phyloP scores from a whole-genome alignment of 2,113 vertebrate genomes.

The Heptranchias perlo region DNA sequence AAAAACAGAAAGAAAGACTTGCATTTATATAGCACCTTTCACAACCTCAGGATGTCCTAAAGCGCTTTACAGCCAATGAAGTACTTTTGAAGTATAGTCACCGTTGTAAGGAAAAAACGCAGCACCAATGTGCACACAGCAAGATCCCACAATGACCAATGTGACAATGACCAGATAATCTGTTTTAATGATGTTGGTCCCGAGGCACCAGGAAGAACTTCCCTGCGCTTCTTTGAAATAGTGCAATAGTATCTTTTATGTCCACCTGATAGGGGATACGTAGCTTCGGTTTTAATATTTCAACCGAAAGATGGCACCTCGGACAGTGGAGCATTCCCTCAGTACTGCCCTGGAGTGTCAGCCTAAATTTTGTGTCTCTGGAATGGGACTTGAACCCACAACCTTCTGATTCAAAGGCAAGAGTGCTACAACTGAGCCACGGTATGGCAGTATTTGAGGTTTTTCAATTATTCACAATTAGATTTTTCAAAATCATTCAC shows the following conservation, averaged over 20 bases:
- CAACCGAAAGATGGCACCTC: not conserved
- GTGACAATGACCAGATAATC: not conserved
- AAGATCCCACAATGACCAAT: not conserved
- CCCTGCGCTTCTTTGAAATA: not conserved
- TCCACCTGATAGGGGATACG: not conserved
- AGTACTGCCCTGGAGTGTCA: not conserved
- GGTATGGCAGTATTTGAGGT: not conserved
- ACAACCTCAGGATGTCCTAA: not conserved
- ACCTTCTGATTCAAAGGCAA: not conserved
- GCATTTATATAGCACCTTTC: not conserved
- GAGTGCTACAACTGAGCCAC: not conserved
- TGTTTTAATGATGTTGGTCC: not conserved
- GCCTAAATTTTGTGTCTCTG: not conserved
- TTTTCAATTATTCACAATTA: not conserved
- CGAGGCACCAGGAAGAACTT: too few species aligned
- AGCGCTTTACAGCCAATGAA: not conserved
- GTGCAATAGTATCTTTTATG: not conserved
- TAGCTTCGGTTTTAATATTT: not conserved
- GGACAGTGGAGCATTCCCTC: not conserved
- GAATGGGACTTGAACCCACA: not conserved
- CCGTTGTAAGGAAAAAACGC: not conserved
- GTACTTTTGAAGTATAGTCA: not conserved
- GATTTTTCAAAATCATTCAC: not conserved
- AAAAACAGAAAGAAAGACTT: not conserved
- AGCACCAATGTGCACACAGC: not conserved